Evolutionary conservation across 2,888 invertebrate genomes (phyloP), one percentile per base, ranked within the genome.

Genomic region (Pseudeuparius sepicola): DNA sequence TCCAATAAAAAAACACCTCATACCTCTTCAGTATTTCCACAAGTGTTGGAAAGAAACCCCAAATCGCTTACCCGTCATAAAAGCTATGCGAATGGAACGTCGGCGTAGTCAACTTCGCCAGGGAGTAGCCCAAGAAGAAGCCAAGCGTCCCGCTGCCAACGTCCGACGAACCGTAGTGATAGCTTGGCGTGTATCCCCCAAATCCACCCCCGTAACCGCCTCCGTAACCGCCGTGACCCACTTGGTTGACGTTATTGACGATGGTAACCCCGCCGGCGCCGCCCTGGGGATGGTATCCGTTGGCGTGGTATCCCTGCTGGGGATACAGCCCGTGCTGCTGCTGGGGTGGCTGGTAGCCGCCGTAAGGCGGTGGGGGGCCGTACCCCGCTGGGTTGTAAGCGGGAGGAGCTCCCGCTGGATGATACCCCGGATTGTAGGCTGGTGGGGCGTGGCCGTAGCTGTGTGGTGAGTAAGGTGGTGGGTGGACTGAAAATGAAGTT

Each of bases 121-220:
- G 27, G 5, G 52, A 48, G 32, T 56, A 56, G 2, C 56, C 56
- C 3, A 56, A 41, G 43, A 52, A 56, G 34, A 56, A 55, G 4
- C 56, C 56, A 17, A 56, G 37, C 14, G 48, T 43, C 6, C 51
- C 50, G 43, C 53, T 54, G n/a, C 56, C 56, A 9, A 50, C 48
- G 32, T 54, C 52, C 11, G 37, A 34, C 4, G 37, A 32, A 9
- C 45, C 41, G 40, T 56, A 56, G 20, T 46, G 46, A 27, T 56
- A 55, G 4, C 46, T 42, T 10, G 51, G 50, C 26, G 42, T 39
- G 15, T 33, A 27, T 5, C 11, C 14, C 6, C 32, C 16, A 10
- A 24, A 18, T 13, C 26, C 34, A 14, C 32, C 34, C 4, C 40
- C 34, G 3, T 37, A 38, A 7, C 44, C 41, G 10, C 36, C 37